These are phyloP conservation scores for Leguminivora glycinivorella DNA, from an alignment of 1,140 invertebrate species.

Conservation along the genomic window DNA sequence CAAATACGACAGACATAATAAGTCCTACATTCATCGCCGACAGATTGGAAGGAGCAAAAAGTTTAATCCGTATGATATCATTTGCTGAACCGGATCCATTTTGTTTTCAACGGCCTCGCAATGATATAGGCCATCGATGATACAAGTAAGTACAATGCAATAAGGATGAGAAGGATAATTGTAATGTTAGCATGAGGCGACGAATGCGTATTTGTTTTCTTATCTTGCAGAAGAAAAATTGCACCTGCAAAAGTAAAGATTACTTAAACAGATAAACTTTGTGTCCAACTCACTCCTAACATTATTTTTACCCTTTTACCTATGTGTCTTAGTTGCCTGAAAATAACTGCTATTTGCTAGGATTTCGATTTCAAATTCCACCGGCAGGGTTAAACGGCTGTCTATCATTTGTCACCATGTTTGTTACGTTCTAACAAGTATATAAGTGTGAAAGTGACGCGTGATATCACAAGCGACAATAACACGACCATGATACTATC, in stretches of 20 bases:
- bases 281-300: too few species aligned
- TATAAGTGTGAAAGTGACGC: too few species aligned
- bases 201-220: not conserved
- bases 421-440: too few species aligned
- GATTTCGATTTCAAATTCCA: too few species aligned
- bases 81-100: constrained; percentile 29
- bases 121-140: constrained; percentile 27
- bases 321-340: too few species aligned
- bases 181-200: not conserved
- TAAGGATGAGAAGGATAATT: not conserved
- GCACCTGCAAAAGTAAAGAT: too few species aligned
- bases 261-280: too few species aligned
- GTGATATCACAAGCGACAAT: too few species aligned
- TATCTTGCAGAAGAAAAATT: not conserved
- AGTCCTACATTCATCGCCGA: constrained; percentile 13
- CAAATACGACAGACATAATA: constrained; percentile 16
- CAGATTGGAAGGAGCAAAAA: constrained; percentile 17
- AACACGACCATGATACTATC: not conserved
- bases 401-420: too few species aligned
- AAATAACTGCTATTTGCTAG: too few species aligned
- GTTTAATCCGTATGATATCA: constrained; percentile 27
- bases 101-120: constrained; percentile 27
- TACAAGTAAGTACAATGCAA: not conserved
- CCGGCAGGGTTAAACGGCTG: too few species aligned
- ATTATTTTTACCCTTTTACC: too few species aligned